Evolutionary conservation across 2,113 vertebrate species (phyloP), one percentile per base, ranked within the genome.

Genomic region (Nipponia nippon): DNA sequence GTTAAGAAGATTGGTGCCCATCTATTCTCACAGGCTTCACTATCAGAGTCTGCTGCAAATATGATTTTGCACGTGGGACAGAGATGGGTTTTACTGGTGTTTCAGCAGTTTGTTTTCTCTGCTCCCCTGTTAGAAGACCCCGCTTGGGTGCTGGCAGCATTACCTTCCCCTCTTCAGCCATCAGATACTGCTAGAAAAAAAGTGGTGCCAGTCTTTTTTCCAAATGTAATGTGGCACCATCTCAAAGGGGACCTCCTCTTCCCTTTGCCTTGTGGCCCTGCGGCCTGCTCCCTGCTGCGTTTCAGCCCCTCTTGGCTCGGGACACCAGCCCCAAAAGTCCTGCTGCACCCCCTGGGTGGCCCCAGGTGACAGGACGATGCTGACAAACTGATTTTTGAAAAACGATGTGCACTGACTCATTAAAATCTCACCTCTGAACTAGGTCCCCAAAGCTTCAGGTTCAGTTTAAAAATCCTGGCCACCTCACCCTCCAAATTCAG

Each of bases 101-200:
- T 93, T 67, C 83, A 93, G 61, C 63, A 78, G 40, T 17, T 65
- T 38, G 1, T 3, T 67, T 84, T 89, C 47, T 75, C 42, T 67
- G 38, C 32, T 66, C 7, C 14, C 20, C 9, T 30, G 14, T 23
- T 8, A 53, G 59, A 10, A 83, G 30, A 30, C 14, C 17, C 18
- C 0, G 0, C 21, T 53, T 1, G 1, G 44, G 27, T 30, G 36
- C 58, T 32, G 34, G 27, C 58, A 87, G 49, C 38, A 16, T 16
- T 38, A 73, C 14, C 34, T 14, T 55, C 27, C 29, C 38, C 46
- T 90, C 71, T 72, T 82, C 58, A 46, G 73, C 40, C 62, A 46
- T 22, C 71, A 79, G 21, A 26, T 76, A 34, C 44, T 32, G 34
- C 62, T 63, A 36, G 58, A 47, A 76, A 75, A 67, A 6, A 84